These are phyloP conservation scores for Gasterosteus aculeatus DNA, from an alignment of 2,113 vertebrate species.

Conservation along the genomic window DNA sequence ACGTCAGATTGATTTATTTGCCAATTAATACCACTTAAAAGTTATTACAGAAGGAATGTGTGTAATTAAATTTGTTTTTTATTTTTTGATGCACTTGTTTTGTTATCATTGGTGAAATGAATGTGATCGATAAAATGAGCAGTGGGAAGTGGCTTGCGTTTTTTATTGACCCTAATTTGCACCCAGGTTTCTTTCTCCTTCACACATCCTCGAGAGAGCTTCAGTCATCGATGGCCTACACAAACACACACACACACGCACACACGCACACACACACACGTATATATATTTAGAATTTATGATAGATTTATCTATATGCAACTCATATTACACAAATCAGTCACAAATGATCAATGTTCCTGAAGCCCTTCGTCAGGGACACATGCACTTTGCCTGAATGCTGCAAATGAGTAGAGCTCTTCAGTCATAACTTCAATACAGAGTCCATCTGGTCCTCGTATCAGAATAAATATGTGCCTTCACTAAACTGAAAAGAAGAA, in stretches of 20 bases:
- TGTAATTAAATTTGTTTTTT: background rate
- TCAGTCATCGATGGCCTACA: conserved; percentile 1
- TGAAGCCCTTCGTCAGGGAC: background rate
- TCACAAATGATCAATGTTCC: background rate
- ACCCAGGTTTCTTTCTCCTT: background rate
- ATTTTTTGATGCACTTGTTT: background rate
- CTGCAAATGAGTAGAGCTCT: background rate
- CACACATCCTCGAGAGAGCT: background rate
- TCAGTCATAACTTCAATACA: background rate
- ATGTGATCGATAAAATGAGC: background rate
- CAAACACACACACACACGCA: no score
- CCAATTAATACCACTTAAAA: background rate
- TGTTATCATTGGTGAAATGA: background rate
- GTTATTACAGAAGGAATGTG: background rate
- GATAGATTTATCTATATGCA: no score
- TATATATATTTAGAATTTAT: no score
- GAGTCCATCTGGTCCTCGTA: conserved; percentile 11
- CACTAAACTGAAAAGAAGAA: background rate
- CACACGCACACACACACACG: background rate
- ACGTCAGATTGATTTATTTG: background rate
- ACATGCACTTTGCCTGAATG: background rate
- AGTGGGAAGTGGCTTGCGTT: background rate
- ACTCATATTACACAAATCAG: no score
- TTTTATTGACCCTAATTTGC: background rate
- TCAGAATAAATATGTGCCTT: conserved; percentile 4